Conservation (phyloP, 2,888 invertebrate species). For the Abrostola triplasia region DNA sequence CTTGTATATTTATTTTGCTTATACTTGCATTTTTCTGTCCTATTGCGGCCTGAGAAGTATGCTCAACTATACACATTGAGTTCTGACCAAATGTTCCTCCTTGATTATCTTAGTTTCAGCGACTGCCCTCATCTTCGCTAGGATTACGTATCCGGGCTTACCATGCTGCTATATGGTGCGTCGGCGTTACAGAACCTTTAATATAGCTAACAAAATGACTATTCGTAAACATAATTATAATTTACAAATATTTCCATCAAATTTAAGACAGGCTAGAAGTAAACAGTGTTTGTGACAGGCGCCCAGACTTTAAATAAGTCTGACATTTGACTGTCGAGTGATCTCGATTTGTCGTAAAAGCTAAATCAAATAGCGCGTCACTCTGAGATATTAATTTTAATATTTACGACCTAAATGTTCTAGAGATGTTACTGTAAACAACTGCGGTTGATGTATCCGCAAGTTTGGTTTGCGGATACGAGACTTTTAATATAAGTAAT, state of each 20-base stretch:
- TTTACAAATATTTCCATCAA: slow-evolving; percentile 11
- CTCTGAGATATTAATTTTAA: slow-evolving; percentile 48
- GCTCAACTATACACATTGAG: no score
- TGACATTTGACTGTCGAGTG: slow-evolving; percentile 46
- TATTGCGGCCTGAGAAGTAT: no score
- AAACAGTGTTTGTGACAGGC: slow-evolving; percentile 26
- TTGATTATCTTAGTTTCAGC: no score
- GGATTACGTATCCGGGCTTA: no score
- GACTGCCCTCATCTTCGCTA: no score
- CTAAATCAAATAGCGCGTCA: slow-evolving; percentile 53
- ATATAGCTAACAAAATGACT: no score
- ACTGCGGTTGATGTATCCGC: slow-evolving; percentile 33
- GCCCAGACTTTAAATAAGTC: slow-evolving; percentile 47
- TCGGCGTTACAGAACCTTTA: no score
- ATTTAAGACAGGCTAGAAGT: slow-evolving; percentile 12
- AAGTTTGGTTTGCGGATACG: slow-evolving; percentile 10
- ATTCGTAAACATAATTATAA: slow-evolving; percentile 7
- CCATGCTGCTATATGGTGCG: no score
- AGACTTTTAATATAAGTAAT: background rate
- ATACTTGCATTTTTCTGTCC: no score
- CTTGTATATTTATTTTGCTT: no score
- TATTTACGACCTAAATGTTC: slow-evolving; percentile 51
- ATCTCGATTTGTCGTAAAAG: slow-evolving; percentile 45
- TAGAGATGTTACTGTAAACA: slow-evolving; percentile 38
- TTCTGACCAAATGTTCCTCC: no score